Evolutionary conservation across 2,888 invertebrate species (phyloP), one percentile per base, ranked within the genome.

Genomic region (Argynnis bischoffii): DNA sequence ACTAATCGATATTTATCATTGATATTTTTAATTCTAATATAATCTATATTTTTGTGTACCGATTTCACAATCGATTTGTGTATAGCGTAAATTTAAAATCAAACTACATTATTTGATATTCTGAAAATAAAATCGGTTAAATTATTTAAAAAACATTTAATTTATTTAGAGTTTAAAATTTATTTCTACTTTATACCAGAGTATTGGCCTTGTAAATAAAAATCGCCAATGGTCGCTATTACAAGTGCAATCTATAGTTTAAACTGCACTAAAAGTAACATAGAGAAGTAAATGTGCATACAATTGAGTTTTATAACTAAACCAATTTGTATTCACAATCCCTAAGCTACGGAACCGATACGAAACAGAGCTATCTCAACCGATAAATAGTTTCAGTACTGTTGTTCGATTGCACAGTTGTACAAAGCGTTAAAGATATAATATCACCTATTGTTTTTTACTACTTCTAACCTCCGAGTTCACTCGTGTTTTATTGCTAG

Each of bases 291-390:
- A 81, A 79, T 79, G 79, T 80, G 81, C 79, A 83, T 81, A 76
- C 80, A 81, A 78, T 76, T 78, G 79, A 84, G 86, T 89, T 89
- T 88, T 87, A 83, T 84, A 89, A 89, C 89, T 85, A 85, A 87
- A 86, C 79, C 88, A 81, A 88, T 90, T 89, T 88, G 87, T 87
- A 86, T 87, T 82, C 86, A 75, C 82, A 83, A 82, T 87, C 87
- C 83, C 82, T 75, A 69, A 79, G 79, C 80, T 74, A 74, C 75
- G 65, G 69, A 70, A 71, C 69, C 70, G 71, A 67, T 69, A 70
- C 70, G 67, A 67, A 68, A 71, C 72, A 69, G 63, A 68, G 70
- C 70, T 72, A 75, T 72, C 73, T 74, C 67, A 56, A 67, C 69
- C 69, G 64, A 70, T 73, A 72, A 64, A 63, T 51, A 26, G 8